Percentiles rank a stretch among this genome's conserved stretches.
These are phyloP conservation scores for Eudemis profundana DNA, from an alignment of 2,888 invertebrate species.

Conservation along the genomic window DNA sequence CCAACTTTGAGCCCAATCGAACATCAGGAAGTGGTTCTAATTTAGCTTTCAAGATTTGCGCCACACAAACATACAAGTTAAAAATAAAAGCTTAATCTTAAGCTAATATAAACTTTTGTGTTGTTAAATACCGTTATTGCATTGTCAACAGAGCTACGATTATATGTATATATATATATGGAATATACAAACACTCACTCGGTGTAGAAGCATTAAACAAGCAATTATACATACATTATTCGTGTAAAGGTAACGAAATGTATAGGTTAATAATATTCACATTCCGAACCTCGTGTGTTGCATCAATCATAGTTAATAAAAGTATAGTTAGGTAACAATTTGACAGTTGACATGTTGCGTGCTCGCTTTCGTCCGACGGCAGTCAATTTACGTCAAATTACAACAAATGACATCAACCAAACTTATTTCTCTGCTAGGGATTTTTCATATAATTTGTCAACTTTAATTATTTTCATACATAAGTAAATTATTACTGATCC, in stretches of 20 bases:
- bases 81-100: no score
- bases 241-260: background rate
- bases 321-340: slow-evolving; percentile 78
- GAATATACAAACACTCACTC: no score
- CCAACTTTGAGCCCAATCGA: no score
- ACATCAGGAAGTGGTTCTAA: no score
- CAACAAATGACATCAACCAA: slow-evolving; percentile 79
- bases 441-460: slow-evolving; percentile 8
- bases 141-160: no score
- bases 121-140: no score
- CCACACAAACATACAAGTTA: no score
- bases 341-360: slow-evolving; percentile 83
- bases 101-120: no score
- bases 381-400: slow-evolving; percentile 83
- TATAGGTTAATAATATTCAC: slow-evolving; percentile 17
- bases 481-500: no score
- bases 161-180: no score
- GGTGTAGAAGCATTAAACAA: background rate
- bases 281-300: slow-evolving; percentile 47
- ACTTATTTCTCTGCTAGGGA: slow-evolving; percentile 33
- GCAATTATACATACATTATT: background rate
- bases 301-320: slow-evolving; percentile 75
- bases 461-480: background rate
- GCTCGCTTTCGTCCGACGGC: slow-evolving; percentile 66
- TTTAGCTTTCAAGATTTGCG: no score